Base-by-base conservation (phyloP, 2,888 invertebrate genomes). In the Mesorhabditis spiculigera region DNA sequence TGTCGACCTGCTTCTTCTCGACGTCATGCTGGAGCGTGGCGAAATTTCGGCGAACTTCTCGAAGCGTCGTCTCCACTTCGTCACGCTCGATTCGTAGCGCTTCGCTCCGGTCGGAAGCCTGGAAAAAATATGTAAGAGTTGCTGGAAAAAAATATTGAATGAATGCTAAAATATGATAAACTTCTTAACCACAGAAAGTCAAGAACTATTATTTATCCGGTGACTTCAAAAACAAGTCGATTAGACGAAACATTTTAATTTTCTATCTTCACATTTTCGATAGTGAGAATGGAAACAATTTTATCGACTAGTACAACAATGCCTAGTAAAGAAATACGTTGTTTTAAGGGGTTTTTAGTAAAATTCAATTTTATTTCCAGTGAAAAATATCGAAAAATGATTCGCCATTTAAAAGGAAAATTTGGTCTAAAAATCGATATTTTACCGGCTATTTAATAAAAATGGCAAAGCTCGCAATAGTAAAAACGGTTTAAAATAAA, bases 31-130 rank as follows among this genome's bases (percentile, higher is more conserved):
- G 79, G 72, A 81, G 80, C 16, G 76, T 73, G 13, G 76, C 66
- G 66, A 81, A 80, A 63, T 80, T 81, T 43, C 76, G 45, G 6
- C 81, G 62, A 6, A 78, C 81, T 5, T 80, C 78, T 6, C 75
- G 77, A 1, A 81, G 71, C 6, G 61, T 65, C 13, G 71, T 69
- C 4, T 77, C 64, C 6, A 77, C 74, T 42, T 74, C 75, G 70
- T 81, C 78, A 41, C 77, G 42, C 13, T 79, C 78, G 4, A 43
- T 4, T n/a, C 71, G 68, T 10, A 75, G 65, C 5, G 64, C 6
- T 10, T 63, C 67, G 3, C 58, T 13, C 58, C 10, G 8, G 8
- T 10, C n/a, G 8, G 58, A 13, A 13, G n/a, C 58, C 58, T 50
- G n/a, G 58, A 50, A 50, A 13, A 13, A n/a, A n/a, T 13, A 50